A percentile compares a stretch with the other conserved stretches of the same genome.
Evolutionary conservation across 2,888 invertebrate species (phyloP).

Genomic region (Lumbricus terrestris): DNA sequence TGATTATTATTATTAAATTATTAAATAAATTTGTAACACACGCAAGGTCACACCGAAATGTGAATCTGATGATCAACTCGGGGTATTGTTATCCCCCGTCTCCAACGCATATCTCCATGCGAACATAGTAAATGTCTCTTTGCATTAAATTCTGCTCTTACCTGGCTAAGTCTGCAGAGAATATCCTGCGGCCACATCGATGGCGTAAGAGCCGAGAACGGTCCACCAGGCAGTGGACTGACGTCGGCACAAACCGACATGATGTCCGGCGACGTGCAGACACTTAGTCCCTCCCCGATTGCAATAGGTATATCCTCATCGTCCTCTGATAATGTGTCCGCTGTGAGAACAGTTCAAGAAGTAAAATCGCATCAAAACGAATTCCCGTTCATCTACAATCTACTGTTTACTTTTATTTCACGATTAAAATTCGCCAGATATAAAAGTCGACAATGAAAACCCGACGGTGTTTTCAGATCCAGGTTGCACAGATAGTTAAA

Average conservation of each 20-base stretch:
- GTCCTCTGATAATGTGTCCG: constrained; percentile 71
- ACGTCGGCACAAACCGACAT: constrained; percentile 51
- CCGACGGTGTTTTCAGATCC: neutral
- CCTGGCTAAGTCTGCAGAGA: constrained; percentile 68
- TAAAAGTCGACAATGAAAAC: neutral
- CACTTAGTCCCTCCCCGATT: constrained; percentile 69
- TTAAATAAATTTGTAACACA: too few species aligned
- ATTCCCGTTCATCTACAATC: neutral
- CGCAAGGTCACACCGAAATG: too few species aligned
- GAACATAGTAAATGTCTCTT: too few species aligned
- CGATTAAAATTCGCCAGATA: neutral
- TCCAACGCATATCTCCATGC: too few species aligned
- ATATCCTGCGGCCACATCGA: constrained; percentile 97
- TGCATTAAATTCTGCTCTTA: constrained; percentile 41
- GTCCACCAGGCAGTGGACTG: constrained; percentile 67
- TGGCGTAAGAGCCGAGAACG: constrained; percentile 89
- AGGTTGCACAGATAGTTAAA: neutral
- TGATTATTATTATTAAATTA: too few species aligned
- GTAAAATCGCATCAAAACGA: neutral
- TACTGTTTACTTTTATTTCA: neutral
- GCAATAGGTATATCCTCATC: constrained; percentile 57
- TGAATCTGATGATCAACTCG: too few species aligned
- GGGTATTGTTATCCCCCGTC: too few species aligned
- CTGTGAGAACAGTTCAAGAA: constrained; percentile 41
- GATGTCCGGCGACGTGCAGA: constrained; percentile 63